phyloP scores from a whole-genome alignment of 2,888 invertebrate genomes.

The Epicampocera succincta region DNA sequence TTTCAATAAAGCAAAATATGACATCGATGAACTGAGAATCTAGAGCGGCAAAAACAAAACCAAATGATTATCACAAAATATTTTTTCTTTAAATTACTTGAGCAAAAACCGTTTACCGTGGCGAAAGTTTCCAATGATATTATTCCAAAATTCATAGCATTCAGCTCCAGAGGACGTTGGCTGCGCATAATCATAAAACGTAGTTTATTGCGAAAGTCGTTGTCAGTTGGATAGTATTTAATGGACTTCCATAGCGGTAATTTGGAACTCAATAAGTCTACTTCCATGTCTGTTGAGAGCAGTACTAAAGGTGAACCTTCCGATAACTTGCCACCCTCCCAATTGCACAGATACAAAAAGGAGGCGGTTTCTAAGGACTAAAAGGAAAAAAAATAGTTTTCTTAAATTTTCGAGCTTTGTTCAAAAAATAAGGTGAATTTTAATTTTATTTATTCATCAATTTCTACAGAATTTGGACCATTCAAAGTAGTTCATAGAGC shows the following conservation, averaged over 20 bases:
- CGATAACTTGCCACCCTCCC: slow-evolving; percentile 71
- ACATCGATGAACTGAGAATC: slow-evolving; percentile 75
- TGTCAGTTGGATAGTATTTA: slow-evolving; percentile 66
- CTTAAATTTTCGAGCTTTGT: no score
- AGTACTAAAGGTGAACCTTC: slow-evolving; percentile 44
- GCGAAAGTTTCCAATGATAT: no score
- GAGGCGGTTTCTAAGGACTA: slow-evolving; percentile 70
- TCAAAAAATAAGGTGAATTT: no score
- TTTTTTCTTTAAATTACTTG: no score
- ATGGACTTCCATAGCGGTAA: slow-evolving; percentile 50
- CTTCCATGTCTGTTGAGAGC: slow-evolving; percentile 28
- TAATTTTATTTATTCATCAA: no score
- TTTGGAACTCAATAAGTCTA: slow-evolving; percentile 26
- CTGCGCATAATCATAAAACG: slow-evolving; percentile 72
- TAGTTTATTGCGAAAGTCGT: slow-evolving; percentile 69
- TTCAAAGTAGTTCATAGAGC: no score
- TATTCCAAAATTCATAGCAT: slow-evolving; percentile 74
- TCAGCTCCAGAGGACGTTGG: slow-evolving; percentile 72
- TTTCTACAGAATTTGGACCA: no score
- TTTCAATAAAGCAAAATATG: slow-evolving; percentile 75
- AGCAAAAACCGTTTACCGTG: no score
- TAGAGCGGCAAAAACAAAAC: slow-evolving; percentile 57
- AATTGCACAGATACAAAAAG: slow-evolving; percentile 71
- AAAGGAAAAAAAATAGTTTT: neutral
- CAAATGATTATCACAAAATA: no score